phyloP scores from a whole-genome alignment of 2,797 vertebrate species.

The Melanotaenia trifasciata region DNA sequence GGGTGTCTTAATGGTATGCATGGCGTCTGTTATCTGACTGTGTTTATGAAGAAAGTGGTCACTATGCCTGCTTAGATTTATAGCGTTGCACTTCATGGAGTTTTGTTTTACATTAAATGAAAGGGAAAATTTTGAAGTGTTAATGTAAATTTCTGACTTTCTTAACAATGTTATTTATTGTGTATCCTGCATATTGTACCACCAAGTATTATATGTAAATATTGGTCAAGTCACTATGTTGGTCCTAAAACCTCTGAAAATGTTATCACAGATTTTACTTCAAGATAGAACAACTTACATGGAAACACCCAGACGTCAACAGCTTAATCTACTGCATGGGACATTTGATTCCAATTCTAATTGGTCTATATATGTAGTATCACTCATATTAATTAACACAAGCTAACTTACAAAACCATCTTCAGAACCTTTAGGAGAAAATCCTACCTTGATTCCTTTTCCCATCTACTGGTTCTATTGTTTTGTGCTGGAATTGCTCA shows the following conservation, averaged over 20 bases:
- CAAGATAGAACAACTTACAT: neutral
- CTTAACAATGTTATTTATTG: conserved; percentile 24
- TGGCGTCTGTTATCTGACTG: neutral
- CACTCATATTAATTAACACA: neutral
- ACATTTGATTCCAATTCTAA: conserved; percentile 10
- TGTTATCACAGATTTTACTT: neutral
- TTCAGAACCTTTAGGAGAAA: conserved; percentile 12
- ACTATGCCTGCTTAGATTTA: conserved; percentile 14
- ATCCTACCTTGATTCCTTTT: neutral
- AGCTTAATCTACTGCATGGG: neutral
- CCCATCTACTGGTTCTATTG: neutral
- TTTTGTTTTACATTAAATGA: conserved; percentile 20
- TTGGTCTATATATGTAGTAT: neutral
- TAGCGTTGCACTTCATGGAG: conserved; percentile 17
- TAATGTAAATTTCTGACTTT: conserved; percentile 17
- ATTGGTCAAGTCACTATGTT: conserved; percentile 2
- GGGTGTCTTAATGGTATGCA: conserved; percentile 39
- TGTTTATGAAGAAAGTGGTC: conserved; percentile 16
- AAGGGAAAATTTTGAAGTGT: conserved; percentile 13
- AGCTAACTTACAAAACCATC: neutral
- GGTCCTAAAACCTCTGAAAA: conserved; percentile 23
- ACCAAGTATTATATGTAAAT: neutral
- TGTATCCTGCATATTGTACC: conserved; percentile 19
- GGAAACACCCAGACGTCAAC: neutral
- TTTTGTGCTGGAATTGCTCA: conserved; percentile 1